Conservation (phyloP, 2,113 vertebrate species). For the Galeopterus variegatus region DNA sequence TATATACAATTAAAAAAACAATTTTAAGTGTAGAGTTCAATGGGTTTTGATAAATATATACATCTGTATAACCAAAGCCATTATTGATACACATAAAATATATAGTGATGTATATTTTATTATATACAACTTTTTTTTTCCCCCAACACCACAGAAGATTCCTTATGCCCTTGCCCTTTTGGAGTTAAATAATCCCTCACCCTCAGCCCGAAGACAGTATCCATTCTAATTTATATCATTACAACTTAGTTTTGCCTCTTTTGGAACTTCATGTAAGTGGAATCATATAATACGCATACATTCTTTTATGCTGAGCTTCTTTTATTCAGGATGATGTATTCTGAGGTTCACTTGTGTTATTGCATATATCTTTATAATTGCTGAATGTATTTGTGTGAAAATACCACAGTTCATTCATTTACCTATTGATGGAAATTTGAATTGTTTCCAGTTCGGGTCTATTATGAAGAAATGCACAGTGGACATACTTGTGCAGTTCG, state of each 20-base stretch:
- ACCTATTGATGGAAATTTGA: background rate
- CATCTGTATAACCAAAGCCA: background rate
- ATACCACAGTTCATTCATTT: background rate
- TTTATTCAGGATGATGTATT: background rate
- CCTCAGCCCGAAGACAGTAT: background rate
- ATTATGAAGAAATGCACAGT: background rate
- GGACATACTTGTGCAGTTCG: background rate
- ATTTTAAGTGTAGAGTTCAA: background rate
- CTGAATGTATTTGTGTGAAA: background rate
- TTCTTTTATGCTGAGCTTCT: background rate
- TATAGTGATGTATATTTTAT: background rate
- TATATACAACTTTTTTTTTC: background rate
- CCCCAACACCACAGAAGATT: background rate
- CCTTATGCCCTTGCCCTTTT: background rate
- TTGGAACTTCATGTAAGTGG: background rate
- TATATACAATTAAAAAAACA: background rate
- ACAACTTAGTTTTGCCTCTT: background rate
- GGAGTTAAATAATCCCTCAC: background rate
- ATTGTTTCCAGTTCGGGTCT: background rate
- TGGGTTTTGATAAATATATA: background rate
- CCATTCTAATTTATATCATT: background rate
- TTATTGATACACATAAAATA: background rate
- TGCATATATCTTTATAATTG: background rate
- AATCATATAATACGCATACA: background rate
- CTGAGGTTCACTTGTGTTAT: background rate